Evolutionary conservation across 2,113 vertebrate genomes (phyloP), one percentile per base, ranked within the genome.

Genomic region (Nansenia antarctica): DNA sequence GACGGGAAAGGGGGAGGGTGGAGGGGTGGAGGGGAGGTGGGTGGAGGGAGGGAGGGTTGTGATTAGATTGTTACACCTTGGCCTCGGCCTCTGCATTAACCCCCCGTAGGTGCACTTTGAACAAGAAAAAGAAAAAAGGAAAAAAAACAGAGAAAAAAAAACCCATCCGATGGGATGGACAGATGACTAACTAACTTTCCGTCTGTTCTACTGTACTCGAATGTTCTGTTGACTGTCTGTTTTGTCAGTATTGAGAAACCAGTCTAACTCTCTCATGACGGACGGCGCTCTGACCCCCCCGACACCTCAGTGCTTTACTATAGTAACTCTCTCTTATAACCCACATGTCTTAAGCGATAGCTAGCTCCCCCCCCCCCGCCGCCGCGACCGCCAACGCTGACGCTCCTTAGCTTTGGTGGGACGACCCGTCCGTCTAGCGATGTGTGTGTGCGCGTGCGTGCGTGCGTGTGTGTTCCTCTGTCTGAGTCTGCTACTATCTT

Each of bases 391-490:
- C n/a, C n/a, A n/a, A n/a, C n/a, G n/a, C n/a, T n/a, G n/a, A n/a
- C n/a, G n/a, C n/a, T n/a, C n/a, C n/a, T n/a, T n/a, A n/a, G n/a
- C n/a, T n/a, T n/a, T 47, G 45, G 6, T n/a, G 45, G 18, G 45
- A 47, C n/a, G 18, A 29, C 29, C 22, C 45, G 45, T 20, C 18
- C 4, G 18, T n/a, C 18, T 22, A 20, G 45, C 8, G n/a, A 49
- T 49, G 45, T 49, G 45, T 49, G 45, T 49, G 3, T 18, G 8
- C 9, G 45, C 45, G n/a, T 22, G 20, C 7, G 45, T 81, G 62
- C n/a, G n/a, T 76, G 39, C 70, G 70, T 59, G 68, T 79, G 82
- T 81, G 42, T 20, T 59, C 70, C 75, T 76, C 73, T 79, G 77
- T 76, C 67, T 72, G 59, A 82, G 69, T 78, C 68, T 78, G 29